Evolutionary conservation across 2,888 invertebrate species (phyloP).

Genomic region (Clostera curtula): DNA sequence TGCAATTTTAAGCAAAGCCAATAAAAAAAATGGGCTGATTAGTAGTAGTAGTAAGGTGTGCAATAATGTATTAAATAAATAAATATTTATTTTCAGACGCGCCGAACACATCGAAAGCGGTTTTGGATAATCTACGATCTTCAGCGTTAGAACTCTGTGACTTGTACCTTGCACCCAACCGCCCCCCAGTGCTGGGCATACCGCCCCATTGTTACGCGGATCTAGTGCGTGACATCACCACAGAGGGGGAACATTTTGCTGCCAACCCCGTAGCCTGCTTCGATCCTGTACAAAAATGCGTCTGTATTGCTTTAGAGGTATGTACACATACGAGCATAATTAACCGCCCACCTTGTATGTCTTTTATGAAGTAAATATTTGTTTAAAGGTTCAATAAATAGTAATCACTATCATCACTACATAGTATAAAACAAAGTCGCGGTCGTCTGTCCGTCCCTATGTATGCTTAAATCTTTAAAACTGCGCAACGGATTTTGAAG

Average conservation of each 20-base stretch:
- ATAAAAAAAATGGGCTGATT: no score
- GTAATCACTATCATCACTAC: no score
- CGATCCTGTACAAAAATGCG: conserved; percentile 85
- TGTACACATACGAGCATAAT: conserved; percentile 31
- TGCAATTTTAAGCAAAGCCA: no score
- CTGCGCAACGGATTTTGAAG: no score
- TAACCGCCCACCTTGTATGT: no score
- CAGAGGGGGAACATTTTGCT: conserved; percentile 59
- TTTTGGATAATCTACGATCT: conserved; percentile 55
- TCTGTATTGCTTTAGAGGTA: conserved; percentile 76
- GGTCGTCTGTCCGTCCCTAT: no score
- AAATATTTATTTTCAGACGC: conserved; percentile 33
- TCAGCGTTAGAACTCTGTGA: conserved; percentile 62
- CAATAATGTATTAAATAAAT: no score
- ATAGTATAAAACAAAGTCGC: no score
- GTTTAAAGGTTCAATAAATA: no score
- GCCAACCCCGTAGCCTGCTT: conserved; percentile 82
- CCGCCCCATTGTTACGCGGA: conserved; percentile 54
- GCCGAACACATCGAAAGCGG: conserved; percentile 51
- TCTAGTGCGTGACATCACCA: conserved; percentile 58
- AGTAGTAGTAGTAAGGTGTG: no score
- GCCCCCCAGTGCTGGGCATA: conserved; percentile 45
- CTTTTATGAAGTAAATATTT: no score
- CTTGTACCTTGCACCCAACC: conserved; percentile 48
- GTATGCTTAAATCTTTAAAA: no score